These are phyloP conservation scores for Chanos chanos DNA, from an alignment of 2,797 vertebrate genomes.

Conservation along the genomic window DNA sequence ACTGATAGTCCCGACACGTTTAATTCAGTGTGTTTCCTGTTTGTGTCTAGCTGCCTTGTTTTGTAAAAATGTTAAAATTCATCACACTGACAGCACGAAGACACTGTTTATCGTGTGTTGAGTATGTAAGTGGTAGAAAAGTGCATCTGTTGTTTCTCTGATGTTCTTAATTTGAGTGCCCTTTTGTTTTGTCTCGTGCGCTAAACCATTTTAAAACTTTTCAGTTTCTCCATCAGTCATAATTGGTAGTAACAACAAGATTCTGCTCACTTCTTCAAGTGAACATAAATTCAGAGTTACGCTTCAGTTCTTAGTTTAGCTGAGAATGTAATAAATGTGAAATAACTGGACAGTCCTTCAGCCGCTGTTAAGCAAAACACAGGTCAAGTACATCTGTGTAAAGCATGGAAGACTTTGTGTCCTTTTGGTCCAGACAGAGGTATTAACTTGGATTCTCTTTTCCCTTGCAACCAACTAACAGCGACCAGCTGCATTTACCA, in stretches of 20 bases:
- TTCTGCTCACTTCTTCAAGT: constrained; percentile 52
- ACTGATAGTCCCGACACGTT: not conserved
- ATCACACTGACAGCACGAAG: no score
- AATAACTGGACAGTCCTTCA: no score
- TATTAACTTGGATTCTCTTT: constrained; percentile 99
- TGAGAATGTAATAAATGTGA: not conserved
- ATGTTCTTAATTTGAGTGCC: constrained; percentile 62
- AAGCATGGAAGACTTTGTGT: no score
- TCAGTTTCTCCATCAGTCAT: constrained; percentile 73
- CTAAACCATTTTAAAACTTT: constrained; percentile 76
- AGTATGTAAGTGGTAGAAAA: not conserved
- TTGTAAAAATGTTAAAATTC: not conserved
- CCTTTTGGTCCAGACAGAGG: constrained; percentile 62
- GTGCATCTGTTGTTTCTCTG: constrained; percentile 31
- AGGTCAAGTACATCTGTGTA: no score
- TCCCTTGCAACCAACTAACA: constrained; percentile 98
- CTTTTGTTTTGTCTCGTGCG: constrained; percentile 71
- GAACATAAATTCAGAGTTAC: constrained; percentile 33
- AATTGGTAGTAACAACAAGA: constrained; percentile 66
- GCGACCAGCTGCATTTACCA: constrained; percentile 99
- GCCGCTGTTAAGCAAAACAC: no score
- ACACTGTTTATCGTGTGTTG: not conserved
- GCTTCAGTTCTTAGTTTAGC: constrained; percentile 8
- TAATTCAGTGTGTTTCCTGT: constrained; percentile 21
- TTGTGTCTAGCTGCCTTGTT: constrained; percentile 13